Evolutionary conservation across 2,797 vertebrate genomes (phyloP).

Genomic region (Chromis chromis): DNA sequence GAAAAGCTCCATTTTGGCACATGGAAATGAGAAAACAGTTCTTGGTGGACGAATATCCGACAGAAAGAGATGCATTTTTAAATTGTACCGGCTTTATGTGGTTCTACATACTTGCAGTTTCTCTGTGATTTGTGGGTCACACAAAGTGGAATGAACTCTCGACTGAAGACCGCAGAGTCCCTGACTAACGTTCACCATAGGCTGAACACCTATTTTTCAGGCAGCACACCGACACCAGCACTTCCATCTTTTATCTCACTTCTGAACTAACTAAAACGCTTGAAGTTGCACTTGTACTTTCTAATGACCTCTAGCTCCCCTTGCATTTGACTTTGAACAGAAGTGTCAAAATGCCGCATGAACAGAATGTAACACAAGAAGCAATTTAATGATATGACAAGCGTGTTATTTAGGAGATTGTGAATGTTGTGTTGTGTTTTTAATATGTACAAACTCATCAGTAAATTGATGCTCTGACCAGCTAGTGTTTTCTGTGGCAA

Average conservation of each 20-base stretch:
- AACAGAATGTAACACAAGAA: no score
- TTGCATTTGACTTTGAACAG: not conserved
- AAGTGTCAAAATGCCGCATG: not conserved
- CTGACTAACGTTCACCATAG: not conserved
- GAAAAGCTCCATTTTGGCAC: not conserved
- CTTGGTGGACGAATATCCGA: not conserved
- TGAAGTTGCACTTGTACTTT: not conserved
- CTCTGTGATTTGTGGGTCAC: conserved; percentile 1
- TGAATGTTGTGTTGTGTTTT: not conserved
- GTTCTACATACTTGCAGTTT: not conserved
- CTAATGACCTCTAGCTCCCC: not conserved
- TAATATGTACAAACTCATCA: not conserved
- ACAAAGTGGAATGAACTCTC: not conserved
- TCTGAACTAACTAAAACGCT: not conserved
- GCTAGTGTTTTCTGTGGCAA: not conserved
- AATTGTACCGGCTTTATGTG: not conserved
- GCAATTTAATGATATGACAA: not conserved
- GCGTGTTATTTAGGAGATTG: not conserved
- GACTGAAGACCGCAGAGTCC: conserved; percentile 7
- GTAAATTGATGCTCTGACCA: not conserved
- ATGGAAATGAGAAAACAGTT: not conserved
- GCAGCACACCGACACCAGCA: not conserved
- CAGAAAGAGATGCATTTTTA: not conserved
- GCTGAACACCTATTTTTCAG: conserved; percentile 2
- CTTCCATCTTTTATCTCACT: not conserved